Evolutionary conservation across 2,888 invertebrate species (phyloP).

Genomic region (Scotopteryx bipunctaria): DNA sequence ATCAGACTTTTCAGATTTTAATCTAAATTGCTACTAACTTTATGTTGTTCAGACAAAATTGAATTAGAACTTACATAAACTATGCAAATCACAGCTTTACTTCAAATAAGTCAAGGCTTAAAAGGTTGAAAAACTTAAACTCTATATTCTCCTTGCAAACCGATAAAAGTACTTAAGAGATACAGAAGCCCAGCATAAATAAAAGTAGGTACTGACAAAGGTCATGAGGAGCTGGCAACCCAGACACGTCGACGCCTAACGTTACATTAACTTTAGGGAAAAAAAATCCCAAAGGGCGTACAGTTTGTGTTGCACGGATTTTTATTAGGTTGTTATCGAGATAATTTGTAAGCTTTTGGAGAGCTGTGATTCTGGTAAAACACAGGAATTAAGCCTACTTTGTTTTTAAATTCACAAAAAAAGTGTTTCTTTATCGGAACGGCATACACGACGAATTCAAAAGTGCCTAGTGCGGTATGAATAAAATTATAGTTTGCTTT

Average conservation of each 20-base stretch:
- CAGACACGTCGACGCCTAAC: constrained; percentile 55
- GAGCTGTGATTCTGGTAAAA: constrained; percentile 4
- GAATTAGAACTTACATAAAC: constrained; percentile 6
- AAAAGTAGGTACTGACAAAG: constrained; percentile 31
- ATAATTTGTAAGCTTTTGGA: constrained; percentile 19
- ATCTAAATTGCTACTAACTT: too few species aligned
- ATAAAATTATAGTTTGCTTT: neutral
- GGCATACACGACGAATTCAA: neutral
- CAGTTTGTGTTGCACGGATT: constrained; percentile 26
- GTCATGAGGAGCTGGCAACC: constrained; percentile 36
- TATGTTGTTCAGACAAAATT: neutral
- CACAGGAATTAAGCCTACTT: neutral
- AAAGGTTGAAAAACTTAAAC: constrained; percentile 13
- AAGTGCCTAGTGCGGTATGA: neutral
- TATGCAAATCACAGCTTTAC: constrained; percentile 3
- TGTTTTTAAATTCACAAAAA: neutral
- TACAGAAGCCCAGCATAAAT: constrained; percentile 12
- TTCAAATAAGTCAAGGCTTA: neutral
- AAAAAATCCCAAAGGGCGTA: constrained; percentile 32
- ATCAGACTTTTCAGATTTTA: too few species aligned
- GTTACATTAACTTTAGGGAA: constrained; percentile 49
- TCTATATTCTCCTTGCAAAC: constrained; percentile 39
- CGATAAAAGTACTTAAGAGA: constrained; percentile 36
- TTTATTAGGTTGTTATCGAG: constrained; percentile 28
- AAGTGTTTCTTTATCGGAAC: neutral